These are phyloP conservation scores for Takifugu rubripes DNA, from an alignment of 2,797 vertebrate species.

Conservation along the genomic window DNA sequence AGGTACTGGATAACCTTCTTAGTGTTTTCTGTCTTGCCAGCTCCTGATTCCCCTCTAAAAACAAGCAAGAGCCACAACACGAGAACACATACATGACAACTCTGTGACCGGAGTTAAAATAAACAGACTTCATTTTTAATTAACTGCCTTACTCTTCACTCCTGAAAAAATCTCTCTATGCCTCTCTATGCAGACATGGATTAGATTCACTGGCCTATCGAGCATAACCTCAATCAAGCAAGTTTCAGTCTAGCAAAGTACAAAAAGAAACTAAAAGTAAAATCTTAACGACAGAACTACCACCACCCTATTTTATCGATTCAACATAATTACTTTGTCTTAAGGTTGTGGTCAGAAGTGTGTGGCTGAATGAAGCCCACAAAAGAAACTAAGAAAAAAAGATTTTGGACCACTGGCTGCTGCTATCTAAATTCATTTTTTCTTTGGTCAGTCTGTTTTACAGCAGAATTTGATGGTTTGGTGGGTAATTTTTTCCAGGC, in stretches of 20 bases:
- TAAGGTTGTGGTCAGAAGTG: background rate
- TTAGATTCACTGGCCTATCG: conserved; percentile 9
- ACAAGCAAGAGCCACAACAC: conserved; percentile 9
- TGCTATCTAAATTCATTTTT: conserved; percentile 22
- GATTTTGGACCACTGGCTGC: conserved; percentile 1
- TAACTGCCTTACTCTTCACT: conserved; percentile 2
- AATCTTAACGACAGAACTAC: conserved; percentile 10
- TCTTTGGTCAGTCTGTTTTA: conserved; percentile 36
- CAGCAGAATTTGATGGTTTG: conserved; percentile 49
- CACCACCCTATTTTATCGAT: no score
- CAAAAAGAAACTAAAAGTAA: conserved; percentile 12
- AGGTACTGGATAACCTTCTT: conserved; percentile 98
- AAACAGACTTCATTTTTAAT: conserved; percentile 3
- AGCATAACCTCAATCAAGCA: conserved; percentile 8
- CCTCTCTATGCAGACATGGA: conserved; percentile 6
- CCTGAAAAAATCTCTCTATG: conserved; percentile 4
- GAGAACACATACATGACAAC: background rate
- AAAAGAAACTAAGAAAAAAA: conserved; percentile 5
- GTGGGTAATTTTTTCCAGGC: conserved; percentile 52
- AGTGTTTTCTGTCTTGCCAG: conserved; percentile 95
- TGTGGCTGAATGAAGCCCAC: conserved; percentile 1
- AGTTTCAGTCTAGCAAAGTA: conserved; percentile 15
- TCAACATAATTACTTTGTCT: no score
- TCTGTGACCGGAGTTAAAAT: background rate
- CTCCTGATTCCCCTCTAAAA: conserved; percentile 92